phyloP scores from a whole-genome alignment of 2,113 vertebrate genomes.

The Leucopsar rothschildi region DNA sequence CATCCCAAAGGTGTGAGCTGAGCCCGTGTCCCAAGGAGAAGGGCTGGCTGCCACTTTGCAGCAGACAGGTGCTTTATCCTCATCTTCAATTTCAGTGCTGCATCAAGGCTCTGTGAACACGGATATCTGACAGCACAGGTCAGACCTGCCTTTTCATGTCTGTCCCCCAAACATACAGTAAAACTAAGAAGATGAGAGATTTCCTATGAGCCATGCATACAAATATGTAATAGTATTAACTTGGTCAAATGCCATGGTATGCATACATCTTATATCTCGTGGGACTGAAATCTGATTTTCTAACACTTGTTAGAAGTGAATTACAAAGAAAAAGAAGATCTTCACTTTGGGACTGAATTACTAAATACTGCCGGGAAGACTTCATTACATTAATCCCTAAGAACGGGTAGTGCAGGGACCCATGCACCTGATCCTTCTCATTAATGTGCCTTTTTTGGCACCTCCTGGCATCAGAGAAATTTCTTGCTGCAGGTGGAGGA shows the following conservation, averaged over 20 bases:
- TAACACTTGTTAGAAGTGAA: constrained; percentile 67
- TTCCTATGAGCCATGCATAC: constrained; percentile 12
- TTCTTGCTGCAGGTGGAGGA: not conserved
- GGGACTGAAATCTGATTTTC: constrained; percentile 68
- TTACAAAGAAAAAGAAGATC: constrained; percentile 64
- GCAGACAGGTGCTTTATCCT: not conserved
- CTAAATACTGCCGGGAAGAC: not conserved
- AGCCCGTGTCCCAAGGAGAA: not conserved
- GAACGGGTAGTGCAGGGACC: not conserved
- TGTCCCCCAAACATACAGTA: constrained; percentile 21
- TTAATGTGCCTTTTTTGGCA: not conserved
- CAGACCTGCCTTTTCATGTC: constrained; percentile 39
- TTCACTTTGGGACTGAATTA: constrained; percentile 52
- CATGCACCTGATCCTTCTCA: not conserved
- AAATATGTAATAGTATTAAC: constrained; percentile 45
- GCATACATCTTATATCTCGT: constrained; percentile 33
- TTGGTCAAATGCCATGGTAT: constrained; percentile 26
- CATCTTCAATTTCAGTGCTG: constrained; percentile 32
- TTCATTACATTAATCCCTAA: constrained; percentile 6
- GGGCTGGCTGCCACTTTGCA: not conserved
- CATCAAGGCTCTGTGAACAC: constrained; percentile 34
- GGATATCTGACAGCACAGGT: constrained; percentile 22
- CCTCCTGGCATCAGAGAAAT: not conserved
- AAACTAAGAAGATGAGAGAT: constrained; percentile 5
- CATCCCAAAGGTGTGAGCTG: not conserved